Evolutionary conservation across 2,888 invertebrate genomes (phyloP), one percentile per base, ranked within the genome.

Genomic region (Euzetes globulus): DNA sequence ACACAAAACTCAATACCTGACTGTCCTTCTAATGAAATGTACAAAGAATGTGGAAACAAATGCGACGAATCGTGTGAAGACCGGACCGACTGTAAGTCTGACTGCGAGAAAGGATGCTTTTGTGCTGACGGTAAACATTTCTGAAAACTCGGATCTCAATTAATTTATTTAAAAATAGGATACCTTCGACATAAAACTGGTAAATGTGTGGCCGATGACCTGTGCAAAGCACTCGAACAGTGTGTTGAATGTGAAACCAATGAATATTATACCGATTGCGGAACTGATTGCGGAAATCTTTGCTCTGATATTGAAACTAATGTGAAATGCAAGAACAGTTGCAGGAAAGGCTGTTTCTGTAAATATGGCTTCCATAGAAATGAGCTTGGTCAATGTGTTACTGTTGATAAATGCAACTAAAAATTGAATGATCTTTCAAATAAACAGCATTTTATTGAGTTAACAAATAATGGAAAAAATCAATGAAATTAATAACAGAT

Each of bases 181-280:
- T 60, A 27, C 27, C 60, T 60, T 4, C 19, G 60, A 15, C 25
- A 60, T 27, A 60, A 27, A 13, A 27, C 60, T 27, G 60, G 60
- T 25, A 15, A 60, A 7, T 60, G 60, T 60, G 60, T 60, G 5
- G 7, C 27, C 17, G 60, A 60, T 9, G 29, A 60, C 25, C 15
- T 27, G 25, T 60, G 60, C 60, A 27, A 27, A 25, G 29, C 17
- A 25, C 25, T 1, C 5, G 11, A 60, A 22, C 25, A 60, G 25
- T 60, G 60, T 29, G 4, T 60, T 6, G 15, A 60, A 27, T 60
- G 60, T 29, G 60, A 29, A 15, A 1, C 9, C 15, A 60, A 60
- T 60, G 60, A 60, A n/a, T 60, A 60, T 27, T 60, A 60, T n/a
- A 60, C 60, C 22, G 25, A 25, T 60, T 60, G 60, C 27, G 60